phyloP scores from a whole-genome alignment of 1,140 invertebrate species.

The Heliconius melpomene region DNA sequence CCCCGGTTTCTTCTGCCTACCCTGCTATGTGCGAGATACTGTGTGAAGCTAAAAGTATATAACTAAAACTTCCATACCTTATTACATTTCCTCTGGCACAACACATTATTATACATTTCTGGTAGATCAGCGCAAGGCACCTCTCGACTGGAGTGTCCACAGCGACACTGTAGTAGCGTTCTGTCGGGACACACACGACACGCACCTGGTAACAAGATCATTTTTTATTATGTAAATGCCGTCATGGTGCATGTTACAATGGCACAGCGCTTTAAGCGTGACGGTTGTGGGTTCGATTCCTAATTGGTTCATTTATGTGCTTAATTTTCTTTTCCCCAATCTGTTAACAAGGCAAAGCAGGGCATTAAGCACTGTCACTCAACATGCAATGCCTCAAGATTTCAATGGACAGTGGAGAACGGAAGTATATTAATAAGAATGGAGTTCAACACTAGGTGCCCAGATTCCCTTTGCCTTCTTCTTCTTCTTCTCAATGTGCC shows the following conservation, averaged over 20 bases:
- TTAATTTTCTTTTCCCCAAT: background rate
- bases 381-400: background rate
- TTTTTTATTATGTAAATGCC: background rate
- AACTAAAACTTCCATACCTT: conserved; percentile 82
- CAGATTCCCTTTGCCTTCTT: background rate
- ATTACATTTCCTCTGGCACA: conserved; percentile 93
- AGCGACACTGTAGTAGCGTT: conserved; percentile 92
- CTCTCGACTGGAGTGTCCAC: conserved; percentile 92
- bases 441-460: background rate
- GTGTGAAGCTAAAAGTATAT: background rate
- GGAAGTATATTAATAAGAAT: too few species aligned
- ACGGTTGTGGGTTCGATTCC: background rate
- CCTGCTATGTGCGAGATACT: background rate
- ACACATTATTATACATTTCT: conserved; percentile 85
- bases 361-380: background rate
- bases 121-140: conserved; percentile 89
- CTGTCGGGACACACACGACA: conserved; percentile 92
- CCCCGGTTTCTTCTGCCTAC: too few species aligned
- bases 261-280: background rate
- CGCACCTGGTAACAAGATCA: conserved; percentile 74
- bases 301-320: background rate
- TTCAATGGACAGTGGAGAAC: background rate
- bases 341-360: background rate
- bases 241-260: background rate
- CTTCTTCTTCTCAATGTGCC: too few species aligned